A percentile compares a stretch with the other conserved stretches of the same genome.
Conservation (phyloP, 1,140 invertebrate species). For the Drosophila funebris region DNA sequence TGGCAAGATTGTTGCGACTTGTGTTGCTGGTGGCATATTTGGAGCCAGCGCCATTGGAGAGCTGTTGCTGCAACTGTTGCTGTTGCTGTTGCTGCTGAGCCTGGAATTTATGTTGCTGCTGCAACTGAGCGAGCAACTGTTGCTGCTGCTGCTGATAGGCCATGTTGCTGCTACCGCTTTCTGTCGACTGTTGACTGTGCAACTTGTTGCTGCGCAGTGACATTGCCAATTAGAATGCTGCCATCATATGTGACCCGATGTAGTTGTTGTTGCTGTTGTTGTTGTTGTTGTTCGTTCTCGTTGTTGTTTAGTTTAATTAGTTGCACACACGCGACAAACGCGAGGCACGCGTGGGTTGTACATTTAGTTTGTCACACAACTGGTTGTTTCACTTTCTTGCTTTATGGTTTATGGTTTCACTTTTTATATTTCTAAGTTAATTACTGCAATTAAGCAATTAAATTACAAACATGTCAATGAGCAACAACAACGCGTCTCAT, state of each 20-base stretch:
- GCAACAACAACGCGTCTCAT: slow-evolving; percentile 21
- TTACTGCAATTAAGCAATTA: slow-evolving; percentile 79
- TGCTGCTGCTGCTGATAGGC: slow-evolving; percentile 81
- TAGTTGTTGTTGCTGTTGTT: slow-evolving; percentile 26
- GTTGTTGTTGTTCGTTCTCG: slow-evolving; percentile 17
- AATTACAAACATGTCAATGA: slow-evolving; percentile 42
- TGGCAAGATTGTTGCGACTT: slow-evolving; percentile 80
- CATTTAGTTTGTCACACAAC: slow-evolving; percentile 43
- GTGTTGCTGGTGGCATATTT: slow-evolving; percentile 56
- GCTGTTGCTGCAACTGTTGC: slow-evolving; percentile 12
- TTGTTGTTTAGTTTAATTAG: slow-evolving; percentile 50
- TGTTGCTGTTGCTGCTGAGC: slow-evolving; percentile 66
- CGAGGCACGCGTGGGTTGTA: slow-evolving; percentile 41
- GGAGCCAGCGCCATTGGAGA: slow-evolving; percentile 32
- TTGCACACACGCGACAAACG: slow-evolving; percentile 42
- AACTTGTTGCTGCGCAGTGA: slow-evolving; percentile 82
- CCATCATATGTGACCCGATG: not conserved
- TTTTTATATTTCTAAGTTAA: slow-evolving; percentile 61
- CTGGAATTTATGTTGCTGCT: slow-evolving; percentile 83
- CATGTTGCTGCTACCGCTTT: slow-evolving; percentile 45
- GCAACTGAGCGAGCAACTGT: slow-evolving; percentile 74
- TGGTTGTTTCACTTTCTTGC: slow-evolving; percentile 60
- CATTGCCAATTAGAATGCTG: slow-evolving; percentile 40
- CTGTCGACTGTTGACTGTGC: too few species aligned
- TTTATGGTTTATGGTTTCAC: slow-evolving; percentile 57